Percentiles rank a stretch among this genome's conserved stretches.
Evolutionary conservation across 2,113 vertebrate species (phyloP).

Genomic region (Hyperopisus bebe): DNA sequence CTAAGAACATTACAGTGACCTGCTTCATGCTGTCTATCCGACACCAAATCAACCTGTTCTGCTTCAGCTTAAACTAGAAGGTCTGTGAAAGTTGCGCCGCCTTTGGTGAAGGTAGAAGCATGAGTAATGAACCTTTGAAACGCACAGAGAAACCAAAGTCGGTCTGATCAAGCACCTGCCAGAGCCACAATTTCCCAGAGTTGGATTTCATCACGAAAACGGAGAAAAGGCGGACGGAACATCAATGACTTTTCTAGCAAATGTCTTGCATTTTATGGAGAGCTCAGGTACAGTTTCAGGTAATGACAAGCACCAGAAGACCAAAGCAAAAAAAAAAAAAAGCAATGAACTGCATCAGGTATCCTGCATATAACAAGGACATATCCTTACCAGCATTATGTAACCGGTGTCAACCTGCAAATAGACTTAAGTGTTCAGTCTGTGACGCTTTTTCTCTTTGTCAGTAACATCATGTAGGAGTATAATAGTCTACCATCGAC

Average conservation of each 20-base stretch:
- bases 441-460: background rate
- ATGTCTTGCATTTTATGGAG: background rate
- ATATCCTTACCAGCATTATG: background rate
- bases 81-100: background rate
- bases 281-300: background rate
- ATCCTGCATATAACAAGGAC: background rate
- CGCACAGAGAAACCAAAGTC: background rate
- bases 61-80: background rate
- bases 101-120: background rate
- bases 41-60: background rate
- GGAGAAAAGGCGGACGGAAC: background rate
- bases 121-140: background rate
- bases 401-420: background rate
- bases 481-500: background rate
- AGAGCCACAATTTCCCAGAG: background rate
- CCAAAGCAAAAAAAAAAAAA: background rate
- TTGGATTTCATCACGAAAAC: background rate
- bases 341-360: background rate
- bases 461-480: background rate
- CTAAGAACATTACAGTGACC: background rate
- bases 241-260: background rate
- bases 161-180: background rate
- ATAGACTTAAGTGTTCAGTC: constrained; percentile 1
- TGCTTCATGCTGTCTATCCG: background rate
- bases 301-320: background rate